phyloP scores from a whole-genome alignment of 30 jellyfish, hydroid and myxozoan genomes.

The Turritopsis dohrnii region DNA sequence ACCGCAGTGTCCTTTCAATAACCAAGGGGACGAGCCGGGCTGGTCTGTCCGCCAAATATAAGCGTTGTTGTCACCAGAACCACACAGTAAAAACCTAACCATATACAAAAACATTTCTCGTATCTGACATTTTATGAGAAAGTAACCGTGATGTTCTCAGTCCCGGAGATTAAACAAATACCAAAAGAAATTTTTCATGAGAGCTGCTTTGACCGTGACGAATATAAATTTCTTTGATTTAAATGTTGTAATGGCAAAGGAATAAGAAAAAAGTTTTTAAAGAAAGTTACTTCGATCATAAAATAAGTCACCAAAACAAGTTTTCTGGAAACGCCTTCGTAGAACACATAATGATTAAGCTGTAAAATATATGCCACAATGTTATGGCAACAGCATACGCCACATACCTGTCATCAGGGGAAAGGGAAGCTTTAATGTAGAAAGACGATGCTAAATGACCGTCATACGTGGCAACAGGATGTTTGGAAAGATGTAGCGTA shows the following conservation, averaged over 20 bases:
- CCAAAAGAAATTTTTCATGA: no score
- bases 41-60: conserved; percentile 74
- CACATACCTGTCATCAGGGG: conserved; percentile 89
- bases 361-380: not conserved
- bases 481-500: conserved; percentile 47
- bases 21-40: conserved; percentile 80
- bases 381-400: not conserved
- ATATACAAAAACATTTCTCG: no score
- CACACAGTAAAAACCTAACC: conserved; percentile 76
- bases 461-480: conserved; percentile 66
- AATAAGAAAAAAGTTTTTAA: not conserved
- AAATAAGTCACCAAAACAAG: not conserved
- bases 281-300: no score
- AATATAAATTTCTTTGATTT: no score
- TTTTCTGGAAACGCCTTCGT: not conserved
- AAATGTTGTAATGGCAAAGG: no score
- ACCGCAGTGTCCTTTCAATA: conserved; percentile 89
- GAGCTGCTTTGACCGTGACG: no score
- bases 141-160: no score
- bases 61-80: conserved; percentile 90
- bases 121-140: no score
- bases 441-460: conserved; percentile 88
- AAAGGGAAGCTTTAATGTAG: conserved; percentile 83
- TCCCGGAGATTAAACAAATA: no score
- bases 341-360: not conserved